Evolutionary conservation across 2,113 vertebrate genomes (phyloP), one percentile per base, ranked within the genome.

Genomic region (Hippocampus zosterae): DNA sequence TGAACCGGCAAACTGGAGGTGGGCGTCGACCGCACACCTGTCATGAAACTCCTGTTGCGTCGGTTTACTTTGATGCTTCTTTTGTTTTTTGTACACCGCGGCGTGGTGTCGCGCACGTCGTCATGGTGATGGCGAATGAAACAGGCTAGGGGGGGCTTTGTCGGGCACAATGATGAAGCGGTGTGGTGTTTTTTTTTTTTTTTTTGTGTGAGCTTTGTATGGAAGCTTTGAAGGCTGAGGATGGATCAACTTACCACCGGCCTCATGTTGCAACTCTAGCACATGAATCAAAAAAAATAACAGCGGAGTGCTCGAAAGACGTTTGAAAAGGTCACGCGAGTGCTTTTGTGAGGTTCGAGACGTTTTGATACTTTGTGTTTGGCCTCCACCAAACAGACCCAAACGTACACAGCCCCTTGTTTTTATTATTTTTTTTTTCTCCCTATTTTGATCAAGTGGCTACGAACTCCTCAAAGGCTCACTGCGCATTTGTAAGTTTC

Each of bases 11-110:
- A 50, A 5, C 16, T 16, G 46, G 5, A 50, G 46, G 46, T 18
- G 46, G 46, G n/a, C n/a, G n/a, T n/a, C n/a, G n/a, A 19, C 59
- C 63, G 64, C 77, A 68, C 76, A 81, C 79, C 79, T 84, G 76
- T 70, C 75, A 62, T 21, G 68, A 55, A 64, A 68, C 8, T 41
- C 68, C 27, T 60, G 71, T 72, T 75, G 61, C 70, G 72, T 71
- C 16, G 23, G 33, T n/a, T 44, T 57, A 66, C 72, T 61, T 76
- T 59, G 62, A 55, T 65, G 71, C 70, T 68, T 76, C 70, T 40
- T 29, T 10, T 41, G 75, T 67, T n/a, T 67, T 77, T 8, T 7
- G 25, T 67, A 84, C 63, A 83, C 74, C 68, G 0, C 19, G 56
- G 79, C 66, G 68, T 7, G 10, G 23, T 41, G 68, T 33, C n/a